Conservation (phyloP, 1,140 invertebrate species). For the Brachionus angularis region DNA sequence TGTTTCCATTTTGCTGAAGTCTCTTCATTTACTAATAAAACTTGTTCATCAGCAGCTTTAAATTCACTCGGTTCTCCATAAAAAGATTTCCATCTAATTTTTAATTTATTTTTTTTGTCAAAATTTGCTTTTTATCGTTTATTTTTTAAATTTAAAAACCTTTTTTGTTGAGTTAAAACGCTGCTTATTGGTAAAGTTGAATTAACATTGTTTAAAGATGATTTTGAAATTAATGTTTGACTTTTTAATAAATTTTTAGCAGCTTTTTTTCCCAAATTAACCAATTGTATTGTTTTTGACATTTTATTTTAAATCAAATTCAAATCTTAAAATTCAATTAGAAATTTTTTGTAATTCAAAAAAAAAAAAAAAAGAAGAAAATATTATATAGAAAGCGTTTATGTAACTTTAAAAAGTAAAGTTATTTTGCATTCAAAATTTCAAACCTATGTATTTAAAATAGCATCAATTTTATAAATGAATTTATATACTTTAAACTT, state of each 20-base stretch:
- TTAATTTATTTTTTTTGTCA: background rate
- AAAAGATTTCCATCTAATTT: slow-evolving; percentile 26
- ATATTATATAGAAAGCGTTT: too few species aligned
- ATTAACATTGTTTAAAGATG: background rate
- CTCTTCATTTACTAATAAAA: slow-evolving; percentile 26
- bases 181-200: slow-evolving; percentile 1
- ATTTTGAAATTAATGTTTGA: too few species aligned
- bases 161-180: slow-evolving; percentile 33
- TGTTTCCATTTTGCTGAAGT: slow-evolving; percentile 41
- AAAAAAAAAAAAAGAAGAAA: too few species aligned
- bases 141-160: background rate
- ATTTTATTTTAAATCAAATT: background rate
- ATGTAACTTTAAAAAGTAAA: too few species aligned
- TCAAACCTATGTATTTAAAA: too few species aligned
- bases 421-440: too few species aligned
- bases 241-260: slow-evolving; percentile 9
- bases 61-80: slow-evolving; percentile 38
- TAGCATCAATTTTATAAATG: too few species aligned
- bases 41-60: slow-evolving; percentile 18
- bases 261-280: slow-evolving; percentile 19
- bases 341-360: too few species aligned
- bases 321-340: too few species aligned
- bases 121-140: background rate
- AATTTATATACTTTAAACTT: too few species aligned
- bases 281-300: slow-evolving; percentile 41